Evolutionary conservation across 1,140 invertebrate genomes (phyloP).

Genomic region (Papilio polyxenes): DNA sequence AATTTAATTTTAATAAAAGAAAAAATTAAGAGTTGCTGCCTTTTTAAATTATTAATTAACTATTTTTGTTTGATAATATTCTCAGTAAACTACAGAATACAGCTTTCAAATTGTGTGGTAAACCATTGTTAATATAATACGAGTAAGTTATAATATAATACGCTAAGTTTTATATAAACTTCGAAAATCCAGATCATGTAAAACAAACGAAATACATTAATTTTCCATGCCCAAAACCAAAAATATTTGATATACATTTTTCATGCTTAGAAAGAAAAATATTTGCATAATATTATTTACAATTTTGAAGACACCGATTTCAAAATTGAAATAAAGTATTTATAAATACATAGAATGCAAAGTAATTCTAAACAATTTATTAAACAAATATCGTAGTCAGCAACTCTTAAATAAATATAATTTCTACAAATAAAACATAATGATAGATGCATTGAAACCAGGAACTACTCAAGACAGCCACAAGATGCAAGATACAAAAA

Average conservation of each 20-base stretch:
- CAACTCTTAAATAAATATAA: conserved; percentile 27
- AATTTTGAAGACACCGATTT: not conserved
- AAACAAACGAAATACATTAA: not conserved
- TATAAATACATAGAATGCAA: not conserved
- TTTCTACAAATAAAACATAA: not conserved
- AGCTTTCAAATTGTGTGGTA: not conserved
- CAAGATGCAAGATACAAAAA: conserved; percentile 37
- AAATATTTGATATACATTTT: not conserved
- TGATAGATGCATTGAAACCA: conserved; percentile 1
- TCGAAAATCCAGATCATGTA: too few species aligned
- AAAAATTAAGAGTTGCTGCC: conserved; percentile 31
- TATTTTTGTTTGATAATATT: not conserved
- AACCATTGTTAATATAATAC: too few species aligned
- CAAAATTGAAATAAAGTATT: not conserved
- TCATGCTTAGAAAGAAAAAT: too few species aligned
- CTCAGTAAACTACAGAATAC: not conserved
- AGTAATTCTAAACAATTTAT: not conserved
- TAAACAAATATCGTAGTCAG: not conserved
- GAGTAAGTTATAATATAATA: too few species aligned
- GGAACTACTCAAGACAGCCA: conserved; percentile 29
- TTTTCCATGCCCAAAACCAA: not conserved
- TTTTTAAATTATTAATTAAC: conserved; percentile 7
- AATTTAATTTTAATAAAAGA: not conserved
- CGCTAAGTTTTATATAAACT: too few species aligned
- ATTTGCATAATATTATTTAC: not conserved